Evolutionary conservation across 2,888 invertebrate species (phyloP).

Genomic region (Timandra comae): DNA sequence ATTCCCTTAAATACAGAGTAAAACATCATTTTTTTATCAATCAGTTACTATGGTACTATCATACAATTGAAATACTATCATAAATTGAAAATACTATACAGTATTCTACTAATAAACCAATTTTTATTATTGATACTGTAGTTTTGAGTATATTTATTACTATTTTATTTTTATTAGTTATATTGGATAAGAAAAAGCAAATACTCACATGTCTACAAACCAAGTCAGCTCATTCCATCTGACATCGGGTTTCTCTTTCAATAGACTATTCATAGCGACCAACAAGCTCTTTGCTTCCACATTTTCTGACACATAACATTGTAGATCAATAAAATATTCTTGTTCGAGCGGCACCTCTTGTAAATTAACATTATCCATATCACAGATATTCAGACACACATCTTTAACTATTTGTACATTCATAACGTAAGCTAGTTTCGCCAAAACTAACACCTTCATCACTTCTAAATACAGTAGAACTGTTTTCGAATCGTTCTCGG

Average conservation of each 20-base stretch:
- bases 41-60: neutral
- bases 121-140: no score
- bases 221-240: conserved; percentile 85
- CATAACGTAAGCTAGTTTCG: conserved; percentile 56
- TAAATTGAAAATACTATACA: no score
- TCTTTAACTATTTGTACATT: conserved; percentile 70
- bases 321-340: conserved; percentile 68
- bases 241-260: conserved; percentile 76
- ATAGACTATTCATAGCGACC: conserved; percentile 78
- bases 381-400: conserved; percentile 49
- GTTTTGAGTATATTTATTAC: no score
- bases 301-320: conserved; percentile 76
- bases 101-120: no score
- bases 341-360: conserved; percentile 56
- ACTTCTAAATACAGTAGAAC: conserved; percentile 56
- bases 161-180: no score
- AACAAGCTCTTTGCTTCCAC: conserved; percentile 75
- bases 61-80: neutral
- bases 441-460: conserved; percentile 51
- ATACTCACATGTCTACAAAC: conserved; percentile 80
- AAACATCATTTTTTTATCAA: conserved; percentile 1
- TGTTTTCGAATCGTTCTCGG: conserved; percentile 57
- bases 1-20: no score
- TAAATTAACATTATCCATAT: conserved; percentile 52
- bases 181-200: neutral